These are phyloP conservation scores for Anguilla marmorata DNA, from an alignment of 2,797 vertebrate genomes.

Conservation along the genomic window DNA sequence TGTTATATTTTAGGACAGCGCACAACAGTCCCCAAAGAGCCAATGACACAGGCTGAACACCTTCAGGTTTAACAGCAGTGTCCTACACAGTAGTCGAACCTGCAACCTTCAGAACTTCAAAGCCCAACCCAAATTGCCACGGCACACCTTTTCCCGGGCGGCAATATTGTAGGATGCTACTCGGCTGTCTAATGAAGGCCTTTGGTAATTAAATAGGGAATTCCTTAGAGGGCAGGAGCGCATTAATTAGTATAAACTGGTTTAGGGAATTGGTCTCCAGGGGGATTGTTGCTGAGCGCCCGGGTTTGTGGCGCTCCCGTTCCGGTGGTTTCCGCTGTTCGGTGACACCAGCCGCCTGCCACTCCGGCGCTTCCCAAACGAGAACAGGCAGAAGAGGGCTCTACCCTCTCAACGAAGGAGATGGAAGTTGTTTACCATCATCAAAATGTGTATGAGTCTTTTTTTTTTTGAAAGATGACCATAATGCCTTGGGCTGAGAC, in stretches of 20 bases:
- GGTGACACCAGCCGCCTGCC: constrained; percentile 36
- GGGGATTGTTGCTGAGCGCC: constrained; percentile 38
- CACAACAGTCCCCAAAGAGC: not conserved
- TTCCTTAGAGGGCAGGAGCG: constrained; percentile 43
- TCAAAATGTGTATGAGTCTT: not conserved
- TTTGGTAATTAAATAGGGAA: constrained; percentile 51
- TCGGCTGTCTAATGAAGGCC: constrained; percentile 38
- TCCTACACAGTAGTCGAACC: not conserved
- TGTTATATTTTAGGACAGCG: not conserved
- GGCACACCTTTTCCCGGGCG: constrained; percentile 23
- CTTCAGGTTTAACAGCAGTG: not conserved
- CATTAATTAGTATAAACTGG: constrained; percentile 58
- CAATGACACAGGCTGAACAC: not conserved
- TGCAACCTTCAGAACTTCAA: constrained; percentile 6
- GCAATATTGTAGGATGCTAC: constrained; percentile 21
- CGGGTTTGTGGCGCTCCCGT: constrained; percentile 30
- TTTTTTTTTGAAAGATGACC: not conserved
- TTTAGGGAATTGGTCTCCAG: constrained; percentile 47
- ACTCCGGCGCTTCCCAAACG: constrained; percentile 1
- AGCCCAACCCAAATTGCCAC: constrained; percentile 29
- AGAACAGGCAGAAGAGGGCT: not conserved
- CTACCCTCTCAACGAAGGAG: not conserved
- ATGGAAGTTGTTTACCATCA: not conserved
- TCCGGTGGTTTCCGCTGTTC: not conserved
- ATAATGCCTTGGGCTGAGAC: not conserved